Conservation (phyloP, 2,113 vertebrate species). For the Serilophus lunatus region DNA sequence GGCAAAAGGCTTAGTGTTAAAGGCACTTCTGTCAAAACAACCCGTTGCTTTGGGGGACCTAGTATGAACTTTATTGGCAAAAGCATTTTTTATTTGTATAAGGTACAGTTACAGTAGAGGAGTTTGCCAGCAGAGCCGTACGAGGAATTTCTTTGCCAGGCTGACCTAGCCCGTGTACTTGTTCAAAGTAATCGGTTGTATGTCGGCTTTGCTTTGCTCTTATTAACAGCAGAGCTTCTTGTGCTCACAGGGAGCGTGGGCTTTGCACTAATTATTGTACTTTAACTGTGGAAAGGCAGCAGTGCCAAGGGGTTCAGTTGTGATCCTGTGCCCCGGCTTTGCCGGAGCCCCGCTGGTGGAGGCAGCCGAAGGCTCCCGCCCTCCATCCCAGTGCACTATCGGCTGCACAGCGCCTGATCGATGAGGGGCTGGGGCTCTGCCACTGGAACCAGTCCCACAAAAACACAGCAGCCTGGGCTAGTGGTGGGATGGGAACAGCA, state of each 20-base stretch:
- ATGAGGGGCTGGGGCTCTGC: not conserved
- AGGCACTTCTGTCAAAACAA: slow-evolving; percentile 67
- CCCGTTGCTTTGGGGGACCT: slow-evolving; percentile 61
- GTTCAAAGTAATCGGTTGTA: not conserved
- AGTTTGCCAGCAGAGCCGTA: slow-evolving; percentile 52
- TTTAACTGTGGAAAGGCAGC: not conserved
- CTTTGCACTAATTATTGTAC: not conserved
- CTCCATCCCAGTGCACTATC: fast-evolving
- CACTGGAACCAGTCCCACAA: not conserved
- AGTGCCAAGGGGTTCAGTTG: not conserved
- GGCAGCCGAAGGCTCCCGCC: not conserved
- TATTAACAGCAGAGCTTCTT: not conserved
- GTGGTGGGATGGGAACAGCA: not conserved
- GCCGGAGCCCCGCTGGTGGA: not conserved
- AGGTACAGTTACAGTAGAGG: slow-evolving; percentile 50
- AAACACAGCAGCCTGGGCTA: not conserved
- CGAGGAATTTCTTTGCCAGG: slow-evolving; percentile 39
- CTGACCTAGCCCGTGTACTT: slow-evolving; percentile 29
- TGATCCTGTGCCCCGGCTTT: not conserved
- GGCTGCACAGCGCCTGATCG: not conserved
- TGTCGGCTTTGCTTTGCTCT: not conserved
- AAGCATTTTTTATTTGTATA: slow-evolving; percentile 62
- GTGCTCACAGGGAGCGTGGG: not conserved
- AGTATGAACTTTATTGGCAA: slow-evolving; percentile 62
- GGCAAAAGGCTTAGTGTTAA: slow-evolving; percentile 62